Conservation (phyloP, 2,113 vertebrate species). For the Irena cyanogastra region DNA sequence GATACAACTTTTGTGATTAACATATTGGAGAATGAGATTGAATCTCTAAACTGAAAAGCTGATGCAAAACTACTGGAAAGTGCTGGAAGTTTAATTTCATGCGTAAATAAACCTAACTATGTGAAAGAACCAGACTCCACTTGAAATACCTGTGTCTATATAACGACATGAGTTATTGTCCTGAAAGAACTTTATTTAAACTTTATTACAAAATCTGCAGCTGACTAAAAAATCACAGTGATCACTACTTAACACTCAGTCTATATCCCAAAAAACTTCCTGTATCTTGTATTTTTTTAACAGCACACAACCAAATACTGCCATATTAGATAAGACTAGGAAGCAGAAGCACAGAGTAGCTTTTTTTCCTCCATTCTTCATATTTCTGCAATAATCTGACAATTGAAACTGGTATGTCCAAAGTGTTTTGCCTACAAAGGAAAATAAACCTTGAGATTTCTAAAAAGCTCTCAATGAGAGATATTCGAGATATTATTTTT, state of each 20-base stretch:
- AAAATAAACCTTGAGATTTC: background rate
- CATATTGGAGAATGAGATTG: background rate
- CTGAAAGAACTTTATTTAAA: background rate
- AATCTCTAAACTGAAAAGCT: background rate
- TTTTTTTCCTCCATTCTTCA: background rate
- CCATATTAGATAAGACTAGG: background rate
- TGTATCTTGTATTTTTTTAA: background rate
- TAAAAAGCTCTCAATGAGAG: background rate
- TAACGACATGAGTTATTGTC: background rate
- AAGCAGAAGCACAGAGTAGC: background rate
- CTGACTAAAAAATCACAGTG: background rate
- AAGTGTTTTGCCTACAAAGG: background rate
- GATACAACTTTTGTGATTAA: background rate
- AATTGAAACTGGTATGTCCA: background rate
- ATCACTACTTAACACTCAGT: background rate
- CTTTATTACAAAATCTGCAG: background rate
- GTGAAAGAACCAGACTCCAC: background rate
- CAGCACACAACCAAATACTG: accelerated
- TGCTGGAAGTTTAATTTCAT: background rate
- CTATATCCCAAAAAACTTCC: background rate
- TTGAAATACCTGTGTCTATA: background rate
- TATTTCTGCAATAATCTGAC: background rate
- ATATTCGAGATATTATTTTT: background rate
- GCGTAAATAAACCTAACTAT: background rate
- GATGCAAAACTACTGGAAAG: background rate